phyloP scores from a whole-genome alignment of 2,888 invertebrate genomes.

The Spilosoma lubricipeda region DNA sequence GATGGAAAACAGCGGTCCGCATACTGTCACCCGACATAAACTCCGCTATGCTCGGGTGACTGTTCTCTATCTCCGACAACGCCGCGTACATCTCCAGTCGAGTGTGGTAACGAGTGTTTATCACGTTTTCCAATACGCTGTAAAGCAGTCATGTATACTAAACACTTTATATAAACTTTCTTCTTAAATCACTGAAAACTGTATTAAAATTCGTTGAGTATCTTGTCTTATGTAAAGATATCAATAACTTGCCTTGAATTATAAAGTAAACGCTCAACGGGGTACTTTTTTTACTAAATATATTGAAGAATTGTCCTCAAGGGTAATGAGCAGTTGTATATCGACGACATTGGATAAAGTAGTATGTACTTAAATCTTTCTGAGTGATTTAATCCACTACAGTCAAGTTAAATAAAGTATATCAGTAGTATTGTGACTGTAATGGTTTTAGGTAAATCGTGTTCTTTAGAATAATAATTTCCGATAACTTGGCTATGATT shows the following conservation, averaged over 20 bases:
- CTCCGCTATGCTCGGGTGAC: conserved; percentile 89
- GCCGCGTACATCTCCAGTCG: conserved; percentile 88
- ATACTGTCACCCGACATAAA: conserved; percentile 90
- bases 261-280: not conserved
- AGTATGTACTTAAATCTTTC: not conserved
- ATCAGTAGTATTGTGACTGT: no score
- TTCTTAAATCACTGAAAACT: no score
- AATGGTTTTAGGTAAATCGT: no score
- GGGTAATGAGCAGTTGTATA: no score
- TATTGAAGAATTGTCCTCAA: not conserved
- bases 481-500: no score
- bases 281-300: not conserved
- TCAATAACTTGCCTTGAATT: not conserved
- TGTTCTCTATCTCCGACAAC: conserved; percentile 89
- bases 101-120: conserved; percentile 88
- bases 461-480: no score
- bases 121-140: conserved; percentile 88
- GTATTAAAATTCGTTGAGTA: no score
- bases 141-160: conserved; percentile 1
- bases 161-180: no score
- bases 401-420: no score
- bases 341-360: not conserved
- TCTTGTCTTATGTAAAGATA: no score
- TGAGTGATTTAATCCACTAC: not conserved
- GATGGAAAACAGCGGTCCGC: conserved; percentile 88